These are phyloP conservation scores for Urocynchramus pylzowi DNA, from an alignment of 2,113 vertebrate genomes.

Conservation along the genomic window DNA sequence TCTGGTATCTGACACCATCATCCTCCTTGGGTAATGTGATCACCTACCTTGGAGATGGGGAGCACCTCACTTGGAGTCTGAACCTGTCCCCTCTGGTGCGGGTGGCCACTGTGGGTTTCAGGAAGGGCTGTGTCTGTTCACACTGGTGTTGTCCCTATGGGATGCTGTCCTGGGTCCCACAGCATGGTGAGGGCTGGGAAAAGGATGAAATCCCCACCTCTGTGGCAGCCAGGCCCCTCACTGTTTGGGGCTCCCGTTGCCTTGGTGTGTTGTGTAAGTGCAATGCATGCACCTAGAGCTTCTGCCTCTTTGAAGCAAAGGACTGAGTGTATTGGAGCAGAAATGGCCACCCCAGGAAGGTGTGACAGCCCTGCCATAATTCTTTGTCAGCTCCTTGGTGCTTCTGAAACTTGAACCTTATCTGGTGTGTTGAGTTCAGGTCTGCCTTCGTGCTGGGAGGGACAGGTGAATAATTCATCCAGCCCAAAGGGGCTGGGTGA, in stretches of 20 bases:
- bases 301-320: background rate
- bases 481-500: background rate
- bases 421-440: background rate
- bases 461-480: background rate
- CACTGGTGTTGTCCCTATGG: background rate
- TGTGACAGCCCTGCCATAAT: background rate
- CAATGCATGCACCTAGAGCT: background rate
- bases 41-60: background rate
- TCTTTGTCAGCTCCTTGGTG: background rate
- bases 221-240: background rate
- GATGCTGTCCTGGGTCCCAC: background rate
- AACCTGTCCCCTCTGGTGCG: accelerated
- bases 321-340: background rate
- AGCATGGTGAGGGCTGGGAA: background rate
- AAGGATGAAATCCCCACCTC: background rate
- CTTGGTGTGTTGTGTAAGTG: background rate
- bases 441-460: accelerated
- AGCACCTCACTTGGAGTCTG: background rate
- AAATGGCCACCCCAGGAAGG: background rate
- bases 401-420: background rate
- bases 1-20: accelerated
- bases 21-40: background rate
- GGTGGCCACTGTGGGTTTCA: background rate
- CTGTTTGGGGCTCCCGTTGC: background rate
- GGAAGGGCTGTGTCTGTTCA: accelerated